phyloP scores from a whole-genome alignment of 2,888 invertebrate genomes.

The Erebia aethiops region DNA sequence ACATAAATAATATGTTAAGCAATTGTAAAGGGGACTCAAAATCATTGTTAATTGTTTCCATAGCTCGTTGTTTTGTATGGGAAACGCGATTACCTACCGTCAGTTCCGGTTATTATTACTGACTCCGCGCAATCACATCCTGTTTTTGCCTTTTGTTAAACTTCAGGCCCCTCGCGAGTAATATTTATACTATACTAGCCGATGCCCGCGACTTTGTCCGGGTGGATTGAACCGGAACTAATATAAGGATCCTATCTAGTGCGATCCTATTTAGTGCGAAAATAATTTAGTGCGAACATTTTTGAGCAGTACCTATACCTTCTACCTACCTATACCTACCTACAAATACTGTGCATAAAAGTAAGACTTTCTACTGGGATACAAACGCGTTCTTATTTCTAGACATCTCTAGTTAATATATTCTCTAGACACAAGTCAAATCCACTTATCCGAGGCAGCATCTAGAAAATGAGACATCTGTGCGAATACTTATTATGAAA shows the following conservation, averaged over 20 bases:
- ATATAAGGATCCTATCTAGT: no score
- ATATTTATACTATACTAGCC: background rate
- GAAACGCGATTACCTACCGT: conserved; percentile 62
- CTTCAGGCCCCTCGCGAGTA: background rate
- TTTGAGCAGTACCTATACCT: no score
- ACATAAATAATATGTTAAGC: background rate
- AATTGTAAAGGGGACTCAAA: conserved; percentile 32
- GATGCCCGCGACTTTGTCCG: no score
- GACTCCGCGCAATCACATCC: conserved; percentile 16
- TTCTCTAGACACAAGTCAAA: background rate
- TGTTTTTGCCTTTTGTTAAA: background rate
- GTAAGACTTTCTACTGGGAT: background rate
- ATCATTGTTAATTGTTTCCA: conserved; percentile 48
- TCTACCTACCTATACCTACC: no score
- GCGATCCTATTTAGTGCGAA: no score
- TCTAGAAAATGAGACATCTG: background rate
- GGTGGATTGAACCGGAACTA: no score
- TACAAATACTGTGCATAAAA: background rate
- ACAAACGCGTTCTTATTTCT: background rate
- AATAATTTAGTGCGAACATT: no score
- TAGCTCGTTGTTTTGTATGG: conserved; percentile 47
- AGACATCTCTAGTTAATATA: background rate
- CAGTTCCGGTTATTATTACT: conserved; percentile 47
- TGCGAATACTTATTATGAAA: background rate
- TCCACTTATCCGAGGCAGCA: background rate